Evolutionary conservation across 2,113 vertebrate genomes (phyloP).

Genomic region (Recurvirostra avosetta): DNA sequence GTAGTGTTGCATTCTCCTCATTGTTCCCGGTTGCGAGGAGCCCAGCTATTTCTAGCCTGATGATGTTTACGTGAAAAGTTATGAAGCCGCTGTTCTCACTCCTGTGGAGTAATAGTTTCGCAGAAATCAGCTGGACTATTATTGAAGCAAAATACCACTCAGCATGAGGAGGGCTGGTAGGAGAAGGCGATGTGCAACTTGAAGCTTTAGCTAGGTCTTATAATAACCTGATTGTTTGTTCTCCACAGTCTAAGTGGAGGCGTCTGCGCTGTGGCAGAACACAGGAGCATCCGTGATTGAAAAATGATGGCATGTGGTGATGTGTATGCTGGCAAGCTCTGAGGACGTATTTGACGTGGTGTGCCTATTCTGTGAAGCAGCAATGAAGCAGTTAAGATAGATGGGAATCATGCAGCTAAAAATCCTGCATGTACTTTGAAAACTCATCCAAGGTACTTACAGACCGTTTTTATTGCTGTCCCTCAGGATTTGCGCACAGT

Average conservation of each 20-base stretch:
- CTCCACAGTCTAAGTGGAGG: not conserved
- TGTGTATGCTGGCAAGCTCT: not conserved
- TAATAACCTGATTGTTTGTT: not conserved
- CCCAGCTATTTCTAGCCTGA: not conserved
- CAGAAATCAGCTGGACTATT: not conserved
- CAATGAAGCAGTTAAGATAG: slow-evolving; percentile 17
- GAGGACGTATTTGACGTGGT: not conserved
- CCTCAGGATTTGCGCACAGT: not conserved
- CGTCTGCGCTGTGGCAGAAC: not conserved
- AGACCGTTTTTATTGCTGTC: not conserved
- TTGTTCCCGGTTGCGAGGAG: not conserved
- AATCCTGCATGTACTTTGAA: not conserved
- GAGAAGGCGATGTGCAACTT: not conserved
- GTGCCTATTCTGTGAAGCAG: not conserved
- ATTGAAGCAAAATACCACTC: not conserved
- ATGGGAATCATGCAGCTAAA: not conserved
- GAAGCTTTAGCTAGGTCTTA: not conserved
- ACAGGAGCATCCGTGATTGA: not conserved
- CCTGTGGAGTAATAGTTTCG: not conserved
- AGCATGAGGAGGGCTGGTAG: not conserved
- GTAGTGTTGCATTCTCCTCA: not conserved
- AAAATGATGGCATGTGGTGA: slow-evolving; percentile 16
- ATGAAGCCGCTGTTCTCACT: not conserved
- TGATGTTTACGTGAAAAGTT: not conserved
- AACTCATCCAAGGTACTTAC: not conserved